These are phyloP conservation scores for Orthosia gracilis DNA, from an alignment of 2,888 invertebrate genomes.

Conservation along the genomic window DNA sequence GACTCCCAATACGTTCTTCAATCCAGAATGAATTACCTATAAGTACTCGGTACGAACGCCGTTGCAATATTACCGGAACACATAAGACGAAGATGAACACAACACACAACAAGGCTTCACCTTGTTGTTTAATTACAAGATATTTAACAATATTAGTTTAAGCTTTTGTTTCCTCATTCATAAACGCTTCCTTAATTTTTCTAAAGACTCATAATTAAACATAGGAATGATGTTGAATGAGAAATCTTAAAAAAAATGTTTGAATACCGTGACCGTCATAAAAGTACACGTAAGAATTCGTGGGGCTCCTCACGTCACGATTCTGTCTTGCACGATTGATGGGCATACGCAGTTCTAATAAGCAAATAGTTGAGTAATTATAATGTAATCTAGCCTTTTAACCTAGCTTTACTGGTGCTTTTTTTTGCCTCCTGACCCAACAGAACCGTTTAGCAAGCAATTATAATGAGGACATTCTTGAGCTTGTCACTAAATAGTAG, in stretches of 20 bases:
- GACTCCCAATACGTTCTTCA: not conserved
- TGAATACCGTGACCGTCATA: constrained; percentile 53
- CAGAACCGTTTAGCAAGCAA: not conserved
- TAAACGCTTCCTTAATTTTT: constrained; percentile 61
- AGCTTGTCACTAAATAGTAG: not conserved
- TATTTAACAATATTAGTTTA: constrained; percentile 27
- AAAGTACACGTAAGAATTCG: constrained; percentile 43
- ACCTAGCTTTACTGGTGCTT: not conserved
- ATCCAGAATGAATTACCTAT: constrained; percentile 2
- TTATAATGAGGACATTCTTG: not conserved
- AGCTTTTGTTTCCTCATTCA: constrained; percentile 51
- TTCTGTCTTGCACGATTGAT: constrained; percentile 56
- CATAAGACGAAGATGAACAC: not conserved
- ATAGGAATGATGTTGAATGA: constrained; percentile 36
- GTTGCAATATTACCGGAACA: constrained; percentile 3
- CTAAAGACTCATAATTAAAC: constrained; percentile 45
- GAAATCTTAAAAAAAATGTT: constrained; percentile 37
- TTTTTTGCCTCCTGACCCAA: not conserved
- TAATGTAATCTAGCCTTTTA: constrained; percentile 38
- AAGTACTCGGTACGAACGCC: no score
- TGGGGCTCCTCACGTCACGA: constrained; percentile 59
- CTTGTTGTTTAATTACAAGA: constrained; percentile 21
- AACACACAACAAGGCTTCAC: constrained; percentile 5
- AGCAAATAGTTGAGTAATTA: constrained; percentile 39
- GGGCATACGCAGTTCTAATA: constrained; percentile 52